These are phyloP conservation scores for Ochotona curzoniae DNA, from an alignment of 2,113 vertebrate species.

Conservation along the genomic window DNA sequence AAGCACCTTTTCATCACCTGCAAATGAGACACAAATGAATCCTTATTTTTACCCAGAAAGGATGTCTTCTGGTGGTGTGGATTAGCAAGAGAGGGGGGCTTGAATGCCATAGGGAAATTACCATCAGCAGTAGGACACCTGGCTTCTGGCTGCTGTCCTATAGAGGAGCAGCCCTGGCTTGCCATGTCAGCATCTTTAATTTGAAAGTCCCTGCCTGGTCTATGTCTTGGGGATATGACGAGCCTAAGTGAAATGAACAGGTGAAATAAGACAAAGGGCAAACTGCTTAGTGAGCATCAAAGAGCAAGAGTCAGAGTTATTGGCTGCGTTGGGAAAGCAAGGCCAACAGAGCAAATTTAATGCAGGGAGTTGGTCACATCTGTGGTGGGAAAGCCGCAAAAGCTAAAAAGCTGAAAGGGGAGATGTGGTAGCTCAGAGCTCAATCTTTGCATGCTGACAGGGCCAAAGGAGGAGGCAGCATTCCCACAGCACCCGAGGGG, in stretches of 20 bases:
- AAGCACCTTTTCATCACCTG: conserved; percentile 67
- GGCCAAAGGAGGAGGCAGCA: neutral
- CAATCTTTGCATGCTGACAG: neutral
- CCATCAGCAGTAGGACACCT: neutral
- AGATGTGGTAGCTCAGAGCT: neutral
- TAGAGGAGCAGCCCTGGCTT: neutral
- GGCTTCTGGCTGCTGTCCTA: neutral
- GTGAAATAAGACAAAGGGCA: neutral
- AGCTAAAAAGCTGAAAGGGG: neutral
- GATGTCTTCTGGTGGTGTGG: conserved; percentile 32
- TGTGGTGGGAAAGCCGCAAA: neutral
- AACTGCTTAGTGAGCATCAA: neutral
- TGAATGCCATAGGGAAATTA: conserved; percentile 63
- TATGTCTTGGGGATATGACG: neutral
- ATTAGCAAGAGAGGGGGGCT: neutral
- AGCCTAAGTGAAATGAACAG: neutral
- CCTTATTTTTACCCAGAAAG: conserved; percentile 53
- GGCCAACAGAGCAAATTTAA: neutral
- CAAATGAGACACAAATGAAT: conserved; percentile 79
- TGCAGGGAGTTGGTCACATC: neutral
- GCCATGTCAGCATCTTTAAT: neutral
- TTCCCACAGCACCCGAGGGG: neutral
- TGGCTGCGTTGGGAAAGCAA: neutral
- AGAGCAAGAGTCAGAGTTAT: neutral
- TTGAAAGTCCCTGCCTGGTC: neutral